Conservation (phyloP, 1,140 invertebrate genomes). For the Oreohelix idahoensis region DNA sequence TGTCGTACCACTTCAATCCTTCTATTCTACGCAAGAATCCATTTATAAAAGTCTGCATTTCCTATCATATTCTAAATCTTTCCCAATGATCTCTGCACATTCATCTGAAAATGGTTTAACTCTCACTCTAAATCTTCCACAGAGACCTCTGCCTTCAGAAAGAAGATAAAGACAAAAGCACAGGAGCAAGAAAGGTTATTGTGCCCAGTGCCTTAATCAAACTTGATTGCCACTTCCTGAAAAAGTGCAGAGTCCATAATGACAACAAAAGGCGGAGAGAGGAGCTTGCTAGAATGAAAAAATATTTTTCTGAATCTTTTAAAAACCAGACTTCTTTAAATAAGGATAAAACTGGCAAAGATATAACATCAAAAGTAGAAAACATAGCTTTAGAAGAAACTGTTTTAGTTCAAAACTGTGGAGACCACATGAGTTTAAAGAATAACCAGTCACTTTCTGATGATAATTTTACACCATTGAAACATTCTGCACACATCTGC, state of each 20-base stretch:
- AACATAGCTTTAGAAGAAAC: constrained; percentile 26
- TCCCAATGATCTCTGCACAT: no score
- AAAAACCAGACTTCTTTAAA: background rate
- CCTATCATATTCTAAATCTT: no score
- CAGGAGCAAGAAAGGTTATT: background rate
- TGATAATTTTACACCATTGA: constrained; percentile 6
- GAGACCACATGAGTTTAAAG: constrained; percentile 36
- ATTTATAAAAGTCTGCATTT: no score
- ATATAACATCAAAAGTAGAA: background rate
- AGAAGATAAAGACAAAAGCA: background rate
- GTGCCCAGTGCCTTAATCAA: constrained; percentile 72
- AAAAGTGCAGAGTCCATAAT: constrained; percentile 90
- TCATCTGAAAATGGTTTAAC: no score
- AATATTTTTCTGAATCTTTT: constrained; percentile 23
- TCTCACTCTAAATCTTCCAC: background rate
- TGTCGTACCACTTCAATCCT: no score
- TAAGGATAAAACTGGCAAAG: background rate
- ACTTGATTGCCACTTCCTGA: constrained; percentile 89
- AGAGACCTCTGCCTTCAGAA: background rate
- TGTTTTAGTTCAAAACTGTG: constrained; percentile 17
- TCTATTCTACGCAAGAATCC: no score
- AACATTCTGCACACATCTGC: background rate
- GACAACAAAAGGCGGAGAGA: constrained; percentile 83
- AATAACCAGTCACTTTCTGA: constrained; percentile 29
- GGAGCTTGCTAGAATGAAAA: constrained; percentile 58